Base-by-base conservation (phyloP, 2,113 vertebrate species). In the Tympanuchus pallidicinctus region DNA sequence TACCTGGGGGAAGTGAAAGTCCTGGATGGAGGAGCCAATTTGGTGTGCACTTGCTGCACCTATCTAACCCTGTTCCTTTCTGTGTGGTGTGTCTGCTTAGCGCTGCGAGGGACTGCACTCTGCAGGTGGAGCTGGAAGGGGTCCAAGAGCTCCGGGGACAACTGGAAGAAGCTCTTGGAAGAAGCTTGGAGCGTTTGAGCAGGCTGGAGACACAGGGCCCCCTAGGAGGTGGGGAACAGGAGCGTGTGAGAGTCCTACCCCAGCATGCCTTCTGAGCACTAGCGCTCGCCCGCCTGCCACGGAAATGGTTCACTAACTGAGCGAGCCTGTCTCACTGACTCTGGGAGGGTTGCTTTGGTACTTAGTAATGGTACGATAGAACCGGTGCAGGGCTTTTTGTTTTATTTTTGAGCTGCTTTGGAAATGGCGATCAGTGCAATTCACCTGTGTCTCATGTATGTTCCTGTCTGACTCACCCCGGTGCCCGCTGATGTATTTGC, bases 191-290 rank as follows among this genome's bases (percentile, higher is more conserved):
- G 93, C 97, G 96, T 78, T 91, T 98, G 76, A 97, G 90, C 96
- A 97, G 98, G 92, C 98, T 97, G 66, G 98, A 98, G 96, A 96
- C 97, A 30, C 96, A 95, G 95, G 96, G 96, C 83, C 12, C 97
- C 97, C 96, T 95, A 98, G 98, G 98, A 99, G 99, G 99, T 99
- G 99, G 98, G 99, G 98, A 99, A 97, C 98, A 98, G 98, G 98
- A 98, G 92, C 97, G 98, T 97, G 98, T 98, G 98, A 97, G 95
- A 97, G 97, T 95, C 97, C 98, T 76, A 97, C 97, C 98, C 96
- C 97, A 98, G 98, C 98, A 98, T 98, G 97, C 97, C 98, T 98
- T 97, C 98, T 96, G 97, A 98, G 96, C 96, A 86, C 97, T 97
- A 96, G 91, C 66, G 93, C 96, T 97, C 98, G 92, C 42, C 87